Base-by-base conservation (phyloP, 2,888 invertebrate genomes). In the Deilephila elpenor region DNA sequence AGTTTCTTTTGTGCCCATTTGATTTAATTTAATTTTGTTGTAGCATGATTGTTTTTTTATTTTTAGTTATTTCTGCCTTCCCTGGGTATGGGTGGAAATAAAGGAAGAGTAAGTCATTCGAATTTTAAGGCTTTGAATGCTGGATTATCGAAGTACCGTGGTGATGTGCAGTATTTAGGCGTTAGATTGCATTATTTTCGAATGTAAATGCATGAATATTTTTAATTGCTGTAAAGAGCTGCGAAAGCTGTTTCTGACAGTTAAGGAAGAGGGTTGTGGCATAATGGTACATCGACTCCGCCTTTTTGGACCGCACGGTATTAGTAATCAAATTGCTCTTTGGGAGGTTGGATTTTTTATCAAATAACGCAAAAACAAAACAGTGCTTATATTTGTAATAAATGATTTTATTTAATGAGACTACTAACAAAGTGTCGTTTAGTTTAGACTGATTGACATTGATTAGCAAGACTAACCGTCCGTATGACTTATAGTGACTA, bases 51-150 rank as follows among this genome's bases (percentile, higher is more conserved):
- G 81, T 83, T 83, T 88, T 90, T 88, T 89, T 89, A 87, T 89
- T 93, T 93, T 93, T 93, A 92, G 93, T 93, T 94, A 86, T 91
- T 94, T 91, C 91, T 86, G 85, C 86, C 91, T 89, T 88, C 85
- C 85, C 88, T 86, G 89, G 90, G 91, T 84, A 88, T 91, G 86
- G 91, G 91, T 91, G 91, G 86, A 88, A 91, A 86, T 90, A 90
- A 91, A 84, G 77, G 76, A 84, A 91, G 88, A 91, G 94, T 94
- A 94, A 94, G 94, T 94, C 86, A 82, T 80, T 83, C 84, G 85
- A 83, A 82, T 84, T 88, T 86, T 87, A 86, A 83, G 86, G 87
- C 86, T 91, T 91, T 88, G 88, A 89, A 88, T 91, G 91, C 89
- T 89, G 87, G 82, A 83, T 80, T 89, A 86, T 86, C 85, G 79